phyloP scores from a whole-genome alignment of 2,113 vertebrate species.

The Drymodes brunneopygia region DNA sequence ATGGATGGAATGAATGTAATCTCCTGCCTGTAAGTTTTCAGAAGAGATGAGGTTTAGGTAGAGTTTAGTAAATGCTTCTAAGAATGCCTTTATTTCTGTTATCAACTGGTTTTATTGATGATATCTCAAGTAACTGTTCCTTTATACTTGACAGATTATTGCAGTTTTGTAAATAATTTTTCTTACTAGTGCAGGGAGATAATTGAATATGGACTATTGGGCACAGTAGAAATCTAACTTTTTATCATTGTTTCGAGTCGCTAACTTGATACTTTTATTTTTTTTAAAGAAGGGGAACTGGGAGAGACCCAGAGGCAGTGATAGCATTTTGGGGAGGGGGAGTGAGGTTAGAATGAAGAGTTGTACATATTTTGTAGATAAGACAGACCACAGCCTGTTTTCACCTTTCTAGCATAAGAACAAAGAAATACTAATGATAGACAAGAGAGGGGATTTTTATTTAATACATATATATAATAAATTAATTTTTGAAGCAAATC shows the following conservation, averaged over 20 bases:
- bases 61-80: background rate
- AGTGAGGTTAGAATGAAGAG: background rate
- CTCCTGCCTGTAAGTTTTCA: background rate
- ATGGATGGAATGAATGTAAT: background rate
- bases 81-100: background rate
- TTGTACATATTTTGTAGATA: background rate
- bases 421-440: background rate
- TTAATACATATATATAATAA: too few species aligned
- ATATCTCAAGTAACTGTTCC: background rate
- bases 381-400: background rate
- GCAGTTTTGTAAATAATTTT: background rate
- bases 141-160: background rate
- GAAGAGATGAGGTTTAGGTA: background rate
- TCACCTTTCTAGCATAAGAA: background rate
- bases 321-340: background rate
- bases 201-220: background rate
- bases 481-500: background rate
- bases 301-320: background rate
- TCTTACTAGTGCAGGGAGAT: background rate
- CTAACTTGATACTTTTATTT: background rate
- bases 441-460: background rate
- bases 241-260: background rate
- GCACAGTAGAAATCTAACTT: background rate
- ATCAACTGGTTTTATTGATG: background rate
- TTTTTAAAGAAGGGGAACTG: fast-evolving